These are phyloP conservation scores for Adrianichthys oophorus DNA, from an alignment of 2,797 vertebrate species.

Conservation along the genomic window DNA sequence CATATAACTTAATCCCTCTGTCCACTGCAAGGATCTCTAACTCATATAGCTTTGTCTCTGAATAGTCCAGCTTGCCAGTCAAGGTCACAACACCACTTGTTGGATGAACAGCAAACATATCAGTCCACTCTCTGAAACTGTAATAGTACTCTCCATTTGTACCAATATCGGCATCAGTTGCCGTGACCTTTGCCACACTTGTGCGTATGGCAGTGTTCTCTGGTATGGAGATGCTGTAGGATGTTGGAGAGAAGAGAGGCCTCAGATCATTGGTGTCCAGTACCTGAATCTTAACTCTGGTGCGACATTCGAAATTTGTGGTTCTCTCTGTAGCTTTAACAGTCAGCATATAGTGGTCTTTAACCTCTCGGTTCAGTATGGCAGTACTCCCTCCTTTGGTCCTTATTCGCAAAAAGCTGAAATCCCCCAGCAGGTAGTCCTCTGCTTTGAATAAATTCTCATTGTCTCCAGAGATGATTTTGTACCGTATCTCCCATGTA, in stretches of 20 bases:
- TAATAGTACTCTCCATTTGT: conserved; percentile 99
- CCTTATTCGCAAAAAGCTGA: conserved; percentile 97
- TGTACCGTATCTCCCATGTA: conserved; percentile 93
- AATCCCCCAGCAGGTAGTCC: conserved; percentile 92
- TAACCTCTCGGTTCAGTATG: conserved; percentile 97
- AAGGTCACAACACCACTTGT: conserved; percentile 92
- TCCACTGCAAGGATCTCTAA: conserved; percentile 96
- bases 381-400: conserved; percentile 99
- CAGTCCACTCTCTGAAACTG: conserved; percentile 94
- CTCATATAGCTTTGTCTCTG: conserved; percentile 86
- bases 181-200: conserved; percentile 91
- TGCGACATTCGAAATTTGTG: conserved; percentile 85
- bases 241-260: conserved; percentile 96
- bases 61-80: conserved; percentile 89
- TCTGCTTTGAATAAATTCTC: conserved; percentile 99
- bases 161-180: conserved; percentile 97
- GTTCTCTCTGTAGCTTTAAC: conserved; percentile 91
- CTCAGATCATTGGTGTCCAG: conserved; percentile 97
- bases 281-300: conserved; percentile 89
- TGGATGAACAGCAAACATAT: conserved; percentile 96
- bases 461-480: conserved; percentile 95
- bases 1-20: conserved; percentile 95
- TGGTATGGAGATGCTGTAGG: conserved; percentile 91
- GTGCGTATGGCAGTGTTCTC: conserved; percentile 93
- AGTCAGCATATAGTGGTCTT: conserved; percentile 90